Evolutionary conservation across 2,888 invertebrate genomes (phyloP).

Genomic region (Odontocolon sp.): DNA sequence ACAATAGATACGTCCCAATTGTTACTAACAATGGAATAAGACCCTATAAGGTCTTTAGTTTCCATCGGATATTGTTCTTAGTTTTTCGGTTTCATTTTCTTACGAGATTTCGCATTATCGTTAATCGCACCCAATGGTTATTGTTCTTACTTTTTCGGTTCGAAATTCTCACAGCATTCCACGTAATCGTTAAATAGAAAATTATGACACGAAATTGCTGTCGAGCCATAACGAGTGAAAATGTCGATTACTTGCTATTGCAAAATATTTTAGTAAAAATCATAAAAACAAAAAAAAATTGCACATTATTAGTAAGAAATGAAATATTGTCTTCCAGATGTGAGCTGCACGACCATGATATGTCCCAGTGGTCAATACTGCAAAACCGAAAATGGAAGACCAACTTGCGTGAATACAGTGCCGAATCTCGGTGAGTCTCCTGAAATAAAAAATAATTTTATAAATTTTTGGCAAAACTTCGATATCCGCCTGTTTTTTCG

Average conservation of each 20-base stretch:
- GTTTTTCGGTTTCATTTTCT: not conserved
- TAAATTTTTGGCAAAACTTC: not conserved
- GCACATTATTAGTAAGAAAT: not conserved
- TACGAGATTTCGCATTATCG: not conserved
- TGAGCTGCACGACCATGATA: slow-evolving; percentile 70
- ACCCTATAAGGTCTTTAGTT: not conserved
- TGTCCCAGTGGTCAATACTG: slow-evolving; percentile 75
- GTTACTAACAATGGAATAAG: not conserved
- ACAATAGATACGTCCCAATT: slow-evolving; percentile 1
- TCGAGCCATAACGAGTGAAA: no score
- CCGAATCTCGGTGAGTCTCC: slow-evolving; percentile 74
- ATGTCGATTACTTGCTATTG: no score
- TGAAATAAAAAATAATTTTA: no score
- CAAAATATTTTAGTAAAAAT: no score
- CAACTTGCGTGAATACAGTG: slow-evolving; percentile 72
- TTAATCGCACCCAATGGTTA: not conserved
- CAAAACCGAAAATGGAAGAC: slow-evolving; percentile 71
- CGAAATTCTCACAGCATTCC: no score
- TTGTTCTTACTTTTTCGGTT: no score
- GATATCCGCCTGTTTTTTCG: not conserved
- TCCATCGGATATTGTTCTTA: not conserved
- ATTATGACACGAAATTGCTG: no score
- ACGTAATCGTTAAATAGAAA: no score
- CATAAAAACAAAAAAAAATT: no score
- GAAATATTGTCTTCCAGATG: slow-evolving; percentile 58